phyloP scores from a whole-genome alignment of 2,797 vertebrate species.

The Melanotaenia pygmaea region DNA sequence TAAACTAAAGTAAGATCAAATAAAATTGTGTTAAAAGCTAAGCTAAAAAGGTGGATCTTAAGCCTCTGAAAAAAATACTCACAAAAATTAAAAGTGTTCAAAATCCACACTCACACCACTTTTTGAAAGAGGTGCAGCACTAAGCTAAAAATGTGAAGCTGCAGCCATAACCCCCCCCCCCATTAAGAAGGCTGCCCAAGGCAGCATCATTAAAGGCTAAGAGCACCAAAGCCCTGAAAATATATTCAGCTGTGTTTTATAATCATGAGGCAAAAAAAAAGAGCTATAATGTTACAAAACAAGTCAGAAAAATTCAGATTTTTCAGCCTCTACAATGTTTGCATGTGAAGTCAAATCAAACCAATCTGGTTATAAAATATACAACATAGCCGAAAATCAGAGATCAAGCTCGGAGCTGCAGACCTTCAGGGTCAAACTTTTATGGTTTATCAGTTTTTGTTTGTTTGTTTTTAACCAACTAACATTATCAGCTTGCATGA shows the following conservation, averaged over 20 bases:
- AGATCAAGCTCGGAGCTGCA: too few species aligned
- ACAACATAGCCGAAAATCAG: background rate
- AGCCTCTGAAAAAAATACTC: too few species aligned
- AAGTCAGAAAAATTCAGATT: too few species aligned
- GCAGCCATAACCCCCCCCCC: background rate
- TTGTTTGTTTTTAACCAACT: too few species aligned
- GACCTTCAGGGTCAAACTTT: too few species aligned
- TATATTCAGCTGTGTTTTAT: background rate
- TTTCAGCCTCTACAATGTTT: background rate
- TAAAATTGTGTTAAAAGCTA: too few species aligned
- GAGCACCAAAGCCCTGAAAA: background rate
- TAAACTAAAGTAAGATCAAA: too few species aligned
- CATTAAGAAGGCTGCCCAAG: background rate
- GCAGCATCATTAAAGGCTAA: background rate
- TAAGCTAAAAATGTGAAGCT: background rate
- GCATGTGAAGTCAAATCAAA: background rate
- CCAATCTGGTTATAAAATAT: background rate
- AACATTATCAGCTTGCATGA: background rate
- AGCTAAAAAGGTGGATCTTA: too few species aligned
- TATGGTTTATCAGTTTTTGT: too few species aligned
- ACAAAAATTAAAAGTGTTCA: too few species aligned
- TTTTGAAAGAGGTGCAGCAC: background rate
- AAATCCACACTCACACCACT: too few species aligned
- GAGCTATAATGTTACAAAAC: background rate
- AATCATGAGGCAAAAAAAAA: background rate